phyloP scores from a whole-genome alignment of 2,888 invertebrate species.

The Cantharis nigra region DNA sequence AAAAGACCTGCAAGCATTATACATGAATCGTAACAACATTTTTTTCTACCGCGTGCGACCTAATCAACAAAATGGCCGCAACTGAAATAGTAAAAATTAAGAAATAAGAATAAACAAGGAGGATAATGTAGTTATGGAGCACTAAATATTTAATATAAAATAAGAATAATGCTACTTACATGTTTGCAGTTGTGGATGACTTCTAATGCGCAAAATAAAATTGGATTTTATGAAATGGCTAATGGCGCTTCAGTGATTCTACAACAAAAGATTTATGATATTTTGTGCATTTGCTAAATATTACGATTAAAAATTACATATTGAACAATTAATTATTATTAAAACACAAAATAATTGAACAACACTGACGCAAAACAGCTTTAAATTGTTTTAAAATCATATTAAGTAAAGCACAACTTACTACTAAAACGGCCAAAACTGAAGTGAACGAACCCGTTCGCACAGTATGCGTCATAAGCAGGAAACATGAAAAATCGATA shows the following conservation, averaged over 20 bases:
- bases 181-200: neutral
- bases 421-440: slow-evolving; percentile 8
- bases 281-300: neutral
- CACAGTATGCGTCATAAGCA: slow-evolving; percentile 1
- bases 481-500: slow-evolving; percentile 5
- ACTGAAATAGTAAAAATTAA: neutral
- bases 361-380: neutral
- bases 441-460: slow-evolving; percentile 5
- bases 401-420: slow-evolving; percentile 1
- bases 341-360: neutral
- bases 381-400: neutral
- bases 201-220: neutral
- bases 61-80: neutral
- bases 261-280: neutral
- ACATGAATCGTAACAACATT: neutral
- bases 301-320: neutral
- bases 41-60: neutral
- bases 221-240: neutral
- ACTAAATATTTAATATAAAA: neutral
- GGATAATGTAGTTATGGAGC: neutral
- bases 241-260: neutral
- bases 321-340: neutral
- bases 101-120: too few relatives aligned
- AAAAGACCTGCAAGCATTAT: slow-evolving; percentile 17
- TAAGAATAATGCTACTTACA: neutral